These are phyloP conservation scores for Ctenopoma kingsleyae DNA, from an alignment of 2,797 vertebrate genomes.

Conservation along the genomic window DNA sequence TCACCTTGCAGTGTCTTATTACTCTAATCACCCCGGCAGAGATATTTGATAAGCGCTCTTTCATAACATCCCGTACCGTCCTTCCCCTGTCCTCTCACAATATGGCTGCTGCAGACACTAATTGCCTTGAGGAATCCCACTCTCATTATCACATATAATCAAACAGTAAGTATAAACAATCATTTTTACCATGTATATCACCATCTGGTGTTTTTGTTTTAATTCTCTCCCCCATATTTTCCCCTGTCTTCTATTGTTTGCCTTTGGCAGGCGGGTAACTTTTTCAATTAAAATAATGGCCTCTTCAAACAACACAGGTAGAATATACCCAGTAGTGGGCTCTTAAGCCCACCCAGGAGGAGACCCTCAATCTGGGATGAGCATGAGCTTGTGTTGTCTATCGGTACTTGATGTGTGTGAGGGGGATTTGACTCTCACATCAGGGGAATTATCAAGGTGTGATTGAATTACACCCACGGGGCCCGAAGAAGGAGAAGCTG, in stretches of 20 bases:
- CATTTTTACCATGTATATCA: constrained; percentile 78
- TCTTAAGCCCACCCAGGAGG: constrained; percentile 76
- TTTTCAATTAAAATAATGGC: constrained; percentile 80
- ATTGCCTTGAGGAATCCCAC: constrained; percentile 82
- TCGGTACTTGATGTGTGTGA: constrained; percentile 57
- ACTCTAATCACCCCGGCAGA: constrained; percentile 78
- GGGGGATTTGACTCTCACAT: constrained; percentile 63
- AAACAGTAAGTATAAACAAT: constrained; percentile 86
- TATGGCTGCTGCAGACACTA: constrained; percentile 80
- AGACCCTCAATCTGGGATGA: constrained; percentile 70
- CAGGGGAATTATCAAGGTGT: constrained; percentile 78
- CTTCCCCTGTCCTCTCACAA: constrained; percentile 82
- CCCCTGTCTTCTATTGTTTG: constrained; percentile 41
- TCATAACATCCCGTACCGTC: constrained; percentile 74
- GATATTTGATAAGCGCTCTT: constrained; percentile 79
- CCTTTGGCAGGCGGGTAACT: constrained; percentile 69
- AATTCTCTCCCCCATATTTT: constrained; percentile 42
- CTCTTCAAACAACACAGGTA: constrained; percentile 72
- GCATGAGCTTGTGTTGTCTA: constrained; percentile 63
- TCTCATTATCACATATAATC: constrained; percentile 86
- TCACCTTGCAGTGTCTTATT: constrained; percentile 81
- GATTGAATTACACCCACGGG: constrained; percentile 75
- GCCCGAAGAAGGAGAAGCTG: constrained; percentile 56
- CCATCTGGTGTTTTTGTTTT: constrained; percentile 83
- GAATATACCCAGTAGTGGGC: constrained; percentile 60